Conservation (phyloP, 2,797 vertebrate genomes). For the Chaetodon trifasciatus region DNA sequence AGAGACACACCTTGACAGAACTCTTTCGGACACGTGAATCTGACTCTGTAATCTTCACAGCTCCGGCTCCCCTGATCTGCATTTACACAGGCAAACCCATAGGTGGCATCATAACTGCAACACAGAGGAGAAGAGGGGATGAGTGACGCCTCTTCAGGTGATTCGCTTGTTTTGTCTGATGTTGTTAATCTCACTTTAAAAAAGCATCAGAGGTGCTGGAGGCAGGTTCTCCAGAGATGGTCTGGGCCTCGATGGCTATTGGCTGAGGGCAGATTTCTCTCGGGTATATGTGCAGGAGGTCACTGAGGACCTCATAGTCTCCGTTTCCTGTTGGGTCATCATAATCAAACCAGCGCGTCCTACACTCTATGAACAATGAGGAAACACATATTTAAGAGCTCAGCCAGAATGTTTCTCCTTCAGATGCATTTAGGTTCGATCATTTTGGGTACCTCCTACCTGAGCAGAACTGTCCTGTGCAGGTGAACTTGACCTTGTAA, state of each 20-base stretch:
- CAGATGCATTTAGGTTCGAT: background rate
- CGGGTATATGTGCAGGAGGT: slow-evolving; percentile 53
- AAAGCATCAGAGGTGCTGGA: slow-evolving; percentile 54
- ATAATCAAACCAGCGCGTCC: slow-evolving; percentile 71
- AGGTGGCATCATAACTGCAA: slow-evolving; percentile 62
- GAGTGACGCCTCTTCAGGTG: background rate
- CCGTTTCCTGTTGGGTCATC: slow-evolving; percentile 64
- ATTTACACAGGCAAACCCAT: slow-evolving; percentile 66
- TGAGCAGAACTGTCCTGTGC: slow-evolving; percentile 67
- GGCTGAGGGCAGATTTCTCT: slow-evolving; percentile 65
- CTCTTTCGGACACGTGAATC: slow-evolving; percentile 67
- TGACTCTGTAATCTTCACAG: slow-evolving; percentile 67
- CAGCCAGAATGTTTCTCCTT: background rate
- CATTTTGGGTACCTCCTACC: slow-evolving; percentile 32
- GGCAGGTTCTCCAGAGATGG: slow-evolving; percentile 54
- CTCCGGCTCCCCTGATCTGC: slow-evolving; percentile 45
- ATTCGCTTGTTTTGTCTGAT: background rate
- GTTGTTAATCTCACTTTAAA: slow-evolving; percentile 45
- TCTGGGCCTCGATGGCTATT: slow-evolving; percentile 70
- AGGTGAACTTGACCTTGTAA: slow-evolving; percentile 72
- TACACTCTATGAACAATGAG: slow-evolving; percentile 52
- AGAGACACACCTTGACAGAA: slow-evolving; percentile 63
- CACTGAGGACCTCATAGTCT: slow-evolving; percentile 71
- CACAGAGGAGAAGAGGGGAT: slow-evolving; percentile 1
- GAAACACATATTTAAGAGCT: background rate